A percentile compares a stretch with the other conserved stretches of the same genome.
Evolutionary conservation across 2,888 invertebrate genomes (phyloP).

Genomic region (Acleris sparsana): DNA sequence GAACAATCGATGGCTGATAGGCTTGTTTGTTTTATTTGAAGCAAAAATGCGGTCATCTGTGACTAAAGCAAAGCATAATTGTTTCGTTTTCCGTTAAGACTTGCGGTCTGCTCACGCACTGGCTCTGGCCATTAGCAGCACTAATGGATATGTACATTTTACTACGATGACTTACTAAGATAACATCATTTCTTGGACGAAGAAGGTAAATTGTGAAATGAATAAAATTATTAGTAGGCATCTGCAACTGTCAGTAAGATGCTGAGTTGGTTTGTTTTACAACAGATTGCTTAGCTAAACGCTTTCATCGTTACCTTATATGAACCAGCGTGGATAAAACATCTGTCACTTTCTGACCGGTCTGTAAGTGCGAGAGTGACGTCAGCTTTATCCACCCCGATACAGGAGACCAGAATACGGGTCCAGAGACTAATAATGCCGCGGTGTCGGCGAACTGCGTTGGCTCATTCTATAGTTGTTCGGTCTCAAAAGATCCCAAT

Average conservation of each 20-base stretch:
- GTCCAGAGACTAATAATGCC: constrained; percentile 12
- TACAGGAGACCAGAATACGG: too few species aligned
- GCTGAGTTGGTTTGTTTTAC: not conserved
- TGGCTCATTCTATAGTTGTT: constrained; percentile 23
- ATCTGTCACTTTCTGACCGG: too few species aligned
- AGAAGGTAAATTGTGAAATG: too few species aligned
- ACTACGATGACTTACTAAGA: not conserved
- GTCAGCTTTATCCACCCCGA: too few species aligned
- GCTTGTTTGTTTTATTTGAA: not conserved
- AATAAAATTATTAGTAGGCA: not conserved
- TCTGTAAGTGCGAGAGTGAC: too few species aligned
- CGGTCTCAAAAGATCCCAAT: constrained; percentile 35
- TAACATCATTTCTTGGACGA: not conserved
- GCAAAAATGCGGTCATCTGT: constrained; percentile 5
- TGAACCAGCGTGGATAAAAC: too few species aligned
- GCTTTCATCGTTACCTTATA: not conserved
- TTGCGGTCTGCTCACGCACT: constrained; percentile 18
- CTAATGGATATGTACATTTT: constrained; percentile 14
- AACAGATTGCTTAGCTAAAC: not conserved
- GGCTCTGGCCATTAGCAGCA: not conserved
- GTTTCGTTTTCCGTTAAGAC: constrained; percentile 16
- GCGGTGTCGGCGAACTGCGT: constrained; percentile 23
- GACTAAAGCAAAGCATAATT: constrained; percentile 13
- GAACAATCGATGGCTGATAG: not conserved
- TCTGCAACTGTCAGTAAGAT: not conserved